Conservation (phyloP, 2,113 vertebrate species). For the Microtus montanus region DNA sequence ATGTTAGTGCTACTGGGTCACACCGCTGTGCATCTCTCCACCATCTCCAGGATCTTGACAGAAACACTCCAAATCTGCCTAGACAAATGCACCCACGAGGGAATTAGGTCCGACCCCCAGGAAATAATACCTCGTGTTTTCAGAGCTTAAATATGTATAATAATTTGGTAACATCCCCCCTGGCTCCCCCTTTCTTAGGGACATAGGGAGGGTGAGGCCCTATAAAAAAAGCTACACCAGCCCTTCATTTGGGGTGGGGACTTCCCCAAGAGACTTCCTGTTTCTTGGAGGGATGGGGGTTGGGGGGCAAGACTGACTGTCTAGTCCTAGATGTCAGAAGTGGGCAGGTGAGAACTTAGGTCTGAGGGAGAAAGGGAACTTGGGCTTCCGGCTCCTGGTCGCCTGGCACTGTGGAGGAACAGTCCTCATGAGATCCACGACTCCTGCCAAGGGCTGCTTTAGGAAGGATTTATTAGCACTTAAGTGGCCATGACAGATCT, state of each 20-base stretch:
- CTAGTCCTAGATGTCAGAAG: not conserved
- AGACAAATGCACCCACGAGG: not conserved
- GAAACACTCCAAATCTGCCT: not conserved
- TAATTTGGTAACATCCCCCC: not conserved
- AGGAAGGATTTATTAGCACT: conserved; percentile 78
- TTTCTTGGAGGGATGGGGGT: not conserved
- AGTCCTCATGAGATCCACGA: conserved; percentile 55
- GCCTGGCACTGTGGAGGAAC: not conserved
- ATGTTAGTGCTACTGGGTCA: not conserved
- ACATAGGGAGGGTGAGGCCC: not conserved
- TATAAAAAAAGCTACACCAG: not conserved
- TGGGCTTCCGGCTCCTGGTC: not conserved
- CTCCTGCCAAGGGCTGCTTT: conserved; percentile 64
- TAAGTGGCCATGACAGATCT: conserved; percentile 73
- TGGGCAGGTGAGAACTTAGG: not conserved
- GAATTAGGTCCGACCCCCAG: not conserved
- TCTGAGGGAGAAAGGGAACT: not conserved
- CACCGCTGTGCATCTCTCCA: not conserved
- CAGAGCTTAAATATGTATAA: not conserved
- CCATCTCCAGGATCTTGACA: not conserved
- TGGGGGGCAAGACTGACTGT: not conserved
- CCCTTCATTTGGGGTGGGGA: not conserved
- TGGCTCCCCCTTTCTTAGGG: not conserved
- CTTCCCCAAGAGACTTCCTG: conserved; percentile 50
- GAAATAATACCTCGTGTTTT: not conserved